Base-by-base conservation (phyloP, 2,888 invertebrate genomes). In the Unio pictorum region DNA sequence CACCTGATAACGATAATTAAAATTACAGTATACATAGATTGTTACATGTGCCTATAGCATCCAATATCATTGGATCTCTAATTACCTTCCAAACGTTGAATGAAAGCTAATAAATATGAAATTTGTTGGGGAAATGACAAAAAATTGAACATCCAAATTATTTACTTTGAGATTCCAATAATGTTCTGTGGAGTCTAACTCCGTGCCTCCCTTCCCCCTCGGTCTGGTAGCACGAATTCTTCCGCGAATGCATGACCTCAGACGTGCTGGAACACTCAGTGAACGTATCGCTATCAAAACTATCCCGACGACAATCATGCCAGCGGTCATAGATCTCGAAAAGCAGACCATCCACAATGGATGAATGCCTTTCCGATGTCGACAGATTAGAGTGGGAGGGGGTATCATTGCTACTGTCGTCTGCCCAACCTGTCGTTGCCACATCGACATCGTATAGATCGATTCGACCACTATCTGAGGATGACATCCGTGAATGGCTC, bases 241-340 rank as follows among this genome's bases (percentile, higher is more conserved):
- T 75, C 18, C 80, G 61, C 73, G 79, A 78, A 63, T 80, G 83
- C 64, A 84, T 79, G 62, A 86, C 80, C 66, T 88, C 89, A 4
- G 88, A 87, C 3, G 88, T 87, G 66, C 87, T 87, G 30, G 89
- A 88, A 70, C 85, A 86, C 69, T 89, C 89, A 17, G 89, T 89
- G 78, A 88, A 86, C 0, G 89, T 89, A 74, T 89, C 89, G 66
- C 88, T 89, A 76, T 89, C 89, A 71, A 88, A 85, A 75, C 89
- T 89, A 73, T 88, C 87, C 68, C 85, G 78, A 34, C 79, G 75
- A 17, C 78, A 75, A 61, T 81, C 84, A 62, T 87, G 84, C 87
- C 87, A 88, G 26, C 86, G 84, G 70, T 89, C 87, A 67, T 89
- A 89, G 61, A 89, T 89, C 66, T 89, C 89, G 72, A 84, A 86